Conservation (phyloP, 2,113 vertebrate species). For the Cairina moschata region DNA sequence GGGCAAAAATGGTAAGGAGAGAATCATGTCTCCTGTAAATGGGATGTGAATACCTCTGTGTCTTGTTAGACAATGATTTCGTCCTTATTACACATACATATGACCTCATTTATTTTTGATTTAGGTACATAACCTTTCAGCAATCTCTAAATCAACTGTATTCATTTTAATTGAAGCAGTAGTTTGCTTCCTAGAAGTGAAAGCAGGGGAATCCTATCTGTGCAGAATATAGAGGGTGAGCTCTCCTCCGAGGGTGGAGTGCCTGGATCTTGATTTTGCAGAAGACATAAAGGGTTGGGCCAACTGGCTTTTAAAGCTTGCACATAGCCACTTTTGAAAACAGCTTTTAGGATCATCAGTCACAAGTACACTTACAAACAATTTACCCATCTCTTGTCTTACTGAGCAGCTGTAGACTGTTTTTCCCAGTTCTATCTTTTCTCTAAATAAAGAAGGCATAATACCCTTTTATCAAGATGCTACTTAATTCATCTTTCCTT, state of each 20-base stretch:
- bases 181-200: background rate
- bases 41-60: background rate
- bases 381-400: background rate
- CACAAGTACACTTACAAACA: background rate
- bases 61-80: background rate
- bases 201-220: background rate
- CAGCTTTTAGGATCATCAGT: background rate
- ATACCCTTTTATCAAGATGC: conserved; percentile 7
- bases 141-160: conserved; percentile 19
- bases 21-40: background rate
- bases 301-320: conserved; percentile 10
- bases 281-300: background rate
- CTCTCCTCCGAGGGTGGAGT: background rate
- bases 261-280: background rate
- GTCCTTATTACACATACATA: background rate
- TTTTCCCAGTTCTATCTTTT: background rate
- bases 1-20: background rate
- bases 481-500: conserved; percentile 29
- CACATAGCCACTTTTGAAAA: conserved; percentile 7
- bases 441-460: background rate
- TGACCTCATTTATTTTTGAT: conserved; percentile 45
- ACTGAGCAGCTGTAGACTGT: background rate
- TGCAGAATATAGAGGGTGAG: background rate
- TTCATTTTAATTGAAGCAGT: background rate
- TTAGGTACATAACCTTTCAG: background rate